phyloP scores from a whole-genome alignment of 1,140 invertebrate genomes.

The Drosophila suzukii region DNA sequence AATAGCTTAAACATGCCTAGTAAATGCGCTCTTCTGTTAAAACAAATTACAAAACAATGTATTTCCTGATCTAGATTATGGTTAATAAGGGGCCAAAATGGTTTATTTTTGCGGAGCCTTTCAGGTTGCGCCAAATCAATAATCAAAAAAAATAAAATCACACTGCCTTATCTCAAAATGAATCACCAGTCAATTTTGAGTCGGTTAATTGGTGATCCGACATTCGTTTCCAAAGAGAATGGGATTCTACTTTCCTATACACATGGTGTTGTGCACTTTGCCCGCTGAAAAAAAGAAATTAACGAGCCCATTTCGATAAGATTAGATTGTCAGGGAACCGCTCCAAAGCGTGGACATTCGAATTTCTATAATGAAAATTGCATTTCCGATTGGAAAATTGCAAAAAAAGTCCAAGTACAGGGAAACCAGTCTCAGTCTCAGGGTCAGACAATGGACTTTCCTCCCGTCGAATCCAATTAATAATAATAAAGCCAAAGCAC shows the following conservation, averaged over 20 bases:
- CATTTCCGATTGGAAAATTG: slow-evolving; percentile 50
- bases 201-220: slow-evolving; percentile 33
- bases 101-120: background rate
- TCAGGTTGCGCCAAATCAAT: background rate
- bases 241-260: slow-evolving; percentile 36
- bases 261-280: slow-evolving; percentile 31
- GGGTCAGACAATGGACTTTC: slow-evolving; percentile 52
- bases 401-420: slow-evolving; percentile 23
- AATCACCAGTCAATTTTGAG: slow-evolving; percentile 39
- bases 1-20: background rate
- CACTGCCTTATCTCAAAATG: slow-evolving; percentile 23
- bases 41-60: background rate
- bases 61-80: slow-evolving; percentile 7
- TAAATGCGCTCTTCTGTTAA: slow-evolving; percentile 2
- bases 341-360: slow-evolving; percentile 16
- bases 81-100: background rate
- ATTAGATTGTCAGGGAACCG: slow-evolving; percentile 28
- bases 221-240: slow-evolving; percentile 12
- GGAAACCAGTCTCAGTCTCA: slow-evolving; percentile 17
- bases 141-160: slow-evolving; percentile 21
- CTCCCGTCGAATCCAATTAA: slow-evolving; percentile 53
- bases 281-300: slow-evolving; percentile 28
- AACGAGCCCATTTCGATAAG: slow-evolving; percentile 39
- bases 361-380: slow-evolving; percentile 38
- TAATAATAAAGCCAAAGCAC: slow-evolving; percentile 54